A percentile compares a stretch with the other conserved stretches of the same genome.
Evolutionary conservation across 1,140 invertebrate genomes (phyloP).

Genomic region (Chymomyza costata): DNA sequence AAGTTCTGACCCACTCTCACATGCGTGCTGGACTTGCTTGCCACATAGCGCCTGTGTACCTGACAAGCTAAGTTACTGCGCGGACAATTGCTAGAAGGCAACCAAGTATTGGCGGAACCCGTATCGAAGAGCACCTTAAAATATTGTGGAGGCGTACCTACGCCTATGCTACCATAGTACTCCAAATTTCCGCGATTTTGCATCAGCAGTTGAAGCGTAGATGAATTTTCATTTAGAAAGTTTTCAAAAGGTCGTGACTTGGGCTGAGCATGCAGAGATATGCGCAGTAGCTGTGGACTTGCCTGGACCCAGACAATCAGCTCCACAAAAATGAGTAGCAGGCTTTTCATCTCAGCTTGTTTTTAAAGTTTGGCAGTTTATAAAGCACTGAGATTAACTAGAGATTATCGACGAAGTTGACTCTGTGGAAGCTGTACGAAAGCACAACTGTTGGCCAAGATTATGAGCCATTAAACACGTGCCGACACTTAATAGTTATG

Average conservation of each 20-base stretch:
- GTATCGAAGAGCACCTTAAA: constrained; percentile 58
- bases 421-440: too few relatives aligned
- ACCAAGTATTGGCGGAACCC: constrained; percentile 53
- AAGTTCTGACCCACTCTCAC: constrained; percentile 91
- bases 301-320: too few relatives aligned
- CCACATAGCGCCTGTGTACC: constrained; percentile 83
- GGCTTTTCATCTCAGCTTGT: too few relatives aligned
- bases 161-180: constrained; percentile 84
- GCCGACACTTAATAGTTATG: too few relatives aligned
- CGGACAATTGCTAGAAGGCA: constrained; percentile 45
- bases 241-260: background rate
- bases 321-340: too few relatives aligned
- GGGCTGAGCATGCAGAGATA: constrained; percentile 8
- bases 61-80: constrained; percentile 37
- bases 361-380: too few relatives aligned
- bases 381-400: too few relatives aligned
- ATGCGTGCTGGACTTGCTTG: constrained; percentile 88
- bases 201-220: constrained; percentile 14
- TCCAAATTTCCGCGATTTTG: constrained; percentile 30
- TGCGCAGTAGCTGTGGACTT: constrained; percentile 6
- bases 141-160: constrained; percentile 93
- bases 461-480: too few relatives aligned
- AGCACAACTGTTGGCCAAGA: too few relatives aligned
- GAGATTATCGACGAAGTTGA: too few relatives aligned
- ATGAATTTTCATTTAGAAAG: background rate